Base-by-base conservation (phyloP, 1,140 invertebrate species). In the Cecropterus lyciades region DNA sequence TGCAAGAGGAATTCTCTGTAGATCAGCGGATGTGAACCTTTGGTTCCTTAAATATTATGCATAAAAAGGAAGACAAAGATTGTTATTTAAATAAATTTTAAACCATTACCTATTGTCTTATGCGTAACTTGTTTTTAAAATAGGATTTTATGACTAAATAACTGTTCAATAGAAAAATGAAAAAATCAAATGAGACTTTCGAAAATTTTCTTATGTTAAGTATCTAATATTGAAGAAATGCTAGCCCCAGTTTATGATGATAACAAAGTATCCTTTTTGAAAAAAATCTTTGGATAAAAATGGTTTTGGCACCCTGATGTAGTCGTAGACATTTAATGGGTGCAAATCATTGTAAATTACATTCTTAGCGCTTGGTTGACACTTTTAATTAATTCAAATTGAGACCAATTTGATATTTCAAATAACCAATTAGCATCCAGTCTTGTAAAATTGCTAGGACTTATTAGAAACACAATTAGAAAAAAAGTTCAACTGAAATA, bases 331-430 rank as follows among this genome's bases (percentile, higher is more conserved):
- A 65, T 70, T 81, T 90, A 88, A 90, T 86, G 77, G 81, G 81
- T 80, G 79, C 85, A 82, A 87, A 89, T 87, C 79, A 89, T 87
- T 89, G 84, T 79, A 78, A 85, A 85, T 85, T 82, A 82, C 79
- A 85, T 79, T 80, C 80, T 59, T 73, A 67, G 77, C 77, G 75
- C 69, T 74, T 75, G 73, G 75, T 78, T 80, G 80, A 79, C 73
- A 75, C 68, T 82, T 82, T 77, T 85, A 85, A 85, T 87, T 77
- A 85, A 74, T 69, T 70, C 49, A 53, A 65, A 80, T 81, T 77
- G 77, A 65, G 59, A 48, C 24, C 42, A 33, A 14, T 59, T 16
- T 14, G 15, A 33, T 16, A 46, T 59, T 59, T 16, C 20, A 3
- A 30, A 27, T 40, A 46, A 15, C 56, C 24, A 59, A 59, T 59